Conservation (phyloP, 2,797 vertebrate species). For the Salarias fasciatus region DNA sequence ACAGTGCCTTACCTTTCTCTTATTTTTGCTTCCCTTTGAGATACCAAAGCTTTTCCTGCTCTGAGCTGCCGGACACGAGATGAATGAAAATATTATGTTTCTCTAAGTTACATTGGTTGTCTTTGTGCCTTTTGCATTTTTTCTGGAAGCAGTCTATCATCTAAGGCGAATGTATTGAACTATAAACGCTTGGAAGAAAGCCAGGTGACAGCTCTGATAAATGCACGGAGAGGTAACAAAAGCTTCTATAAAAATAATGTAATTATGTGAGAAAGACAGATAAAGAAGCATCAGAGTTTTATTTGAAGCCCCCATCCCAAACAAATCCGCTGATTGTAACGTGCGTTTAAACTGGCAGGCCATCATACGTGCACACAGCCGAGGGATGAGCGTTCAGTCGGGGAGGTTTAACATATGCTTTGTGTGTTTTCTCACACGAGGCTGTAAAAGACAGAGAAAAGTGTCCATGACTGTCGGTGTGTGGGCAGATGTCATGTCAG, state of each 20-base stretch:
- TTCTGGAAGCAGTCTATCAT: constrained; percentile 10
- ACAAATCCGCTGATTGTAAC: constrained; percentile 33
- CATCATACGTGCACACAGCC: constrained; percentile 23
- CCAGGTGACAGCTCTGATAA: constrained; percentile 44
- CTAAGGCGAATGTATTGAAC: constrained; percentile 6
- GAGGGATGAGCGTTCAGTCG: constrained; percentile 38
- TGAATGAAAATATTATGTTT: constrained; percentile 62
- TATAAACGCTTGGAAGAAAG: constrained; percentile 28
- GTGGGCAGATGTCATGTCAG: constrained; percentile 41
- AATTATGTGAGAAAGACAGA: constrained; percentile 45
- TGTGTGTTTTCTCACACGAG: constrained; percentile 11
- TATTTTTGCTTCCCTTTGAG: constrained; percentile 67
- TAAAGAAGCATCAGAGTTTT: constrained; percentile 40
- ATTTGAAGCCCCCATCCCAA: constrained; percentile 25
- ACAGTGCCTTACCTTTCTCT: constrained; percentile 65
- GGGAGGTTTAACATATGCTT: constrained; percentile 16
- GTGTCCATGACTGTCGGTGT: constrained; percentile 17
- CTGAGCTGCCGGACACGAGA: constrained; percentile 65
- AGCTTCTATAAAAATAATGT: constrained; percentile 37
- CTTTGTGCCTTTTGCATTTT: constrained; percentile 36
- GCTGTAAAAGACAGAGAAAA: constrained; percentile 16
- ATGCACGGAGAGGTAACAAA: constrained; percentile 16
- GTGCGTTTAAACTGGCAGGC: constrained; percentile 44
- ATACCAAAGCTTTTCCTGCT: constrained; percentile 55
- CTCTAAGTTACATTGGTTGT: constrained; percentile 42